Evolutionary conservation across 2,888 invertebrate species (phyloP), one percentile per base, ranked within the genome.

Genomic region (Slavum lentiscoides): DNA sequence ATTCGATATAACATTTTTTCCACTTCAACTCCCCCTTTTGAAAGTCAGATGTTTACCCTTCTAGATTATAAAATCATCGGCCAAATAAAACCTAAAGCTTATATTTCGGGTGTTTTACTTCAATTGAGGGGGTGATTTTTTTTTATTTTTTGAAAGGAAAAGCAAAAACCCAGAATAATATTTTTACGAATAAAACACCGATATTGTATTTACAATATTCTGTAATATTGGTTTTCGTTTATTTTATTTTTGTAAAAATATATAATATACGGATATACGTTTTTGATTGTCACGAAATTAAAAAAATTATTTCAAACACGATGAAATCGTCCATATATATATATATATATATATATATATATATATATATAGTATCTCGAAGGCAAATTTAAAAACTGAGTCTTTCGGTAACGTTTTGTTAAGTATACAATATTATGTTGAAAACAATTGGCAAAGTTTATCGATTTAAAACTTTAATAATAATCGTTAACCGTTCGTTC

Each of bases 11-110:
- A 75, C 23, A 59, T 58, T 67, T 75, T 43, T 67, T 58, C 58
- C 67, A 67, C 75, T 75, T 75, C 74, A 75, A 67, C 53, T 75
- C 67, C 75, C 66, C 67, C 58, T 30, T 75, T 75, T 75, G 67
- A 75, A 75, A 67, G 43, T 75, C 67, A 75, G 39, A 75, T 75
- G 58, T 75, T 77, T 77, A 77, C 69, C 76, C 76, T 77, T 69
- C 68, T 53, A 62, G 59, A 77, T 62, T 77, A 77, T 69, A 69
- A 69, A 77, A 77, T 69, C 69, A 62, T 77, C 69, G 76, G 53
- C 37, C 53, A 37, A 77, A 77, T 69, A 77, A 77, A 77, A 69
- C 61, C 17, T 37, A 62, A 59, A 53, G 61, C 37, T 61, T 77
- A 77, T 61, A 68, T 69, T 77, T 69, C 17, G 61, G 30, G 53